These are phyloP conservation scores for Cyclophora albipunctata DNA, from an alignment of 2,888 invertebrate genomes.

Conservation along the genomic window DNA sequence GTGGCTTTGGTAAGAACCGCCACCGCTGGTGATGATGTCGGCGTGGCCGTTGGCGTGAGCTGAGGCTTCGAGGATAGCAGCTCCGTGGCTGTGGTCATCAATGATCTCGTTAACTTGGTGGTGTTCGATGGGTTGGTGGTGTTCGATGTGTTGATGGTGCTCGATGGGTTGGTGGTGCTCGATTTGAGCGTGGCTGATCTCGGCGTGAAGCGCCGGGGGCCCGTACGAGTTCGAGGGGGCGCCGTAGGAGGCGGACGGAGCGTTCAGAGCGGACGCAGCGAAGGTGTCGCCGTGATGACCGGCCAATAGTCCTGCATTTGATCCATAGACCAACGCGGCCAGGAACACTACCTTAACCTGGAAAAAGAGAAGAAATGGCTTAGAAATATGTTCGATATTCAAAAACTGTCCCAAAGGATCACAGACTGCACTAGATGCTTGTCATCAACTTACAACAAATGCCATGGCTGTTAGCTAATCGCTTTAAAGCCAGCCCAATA, in stretches of 20 bases:
- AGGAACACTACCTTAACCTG: constrained; percentile 58
- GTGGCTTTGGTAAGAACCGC: too few species aligned
- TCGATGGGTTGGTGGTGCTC: constrained; percentile 6
- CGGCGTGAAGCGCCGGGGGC: constrained; percentile 21
- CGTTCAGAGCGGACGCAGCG: constrained; percentile 42
- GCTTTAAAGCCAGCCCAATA: constrained; percentile 57
- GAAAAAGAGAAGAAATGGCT: constrained; percentile 30
- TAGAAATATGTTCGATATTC: neutral
- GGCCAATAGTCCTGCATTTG: constrained; percentile 45
- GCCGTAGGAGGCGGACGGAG: constrained; percentile 59
- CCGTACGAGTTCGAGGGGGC: constrained; percentile 52
- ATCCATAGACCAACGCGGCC: constrained; percentile 48
- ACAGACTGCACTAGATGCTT: constrained; percentile 7
- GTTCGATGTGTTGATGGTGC: constrained; percentile 10
- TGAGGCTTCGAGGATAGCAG: constrained; percentile 2
- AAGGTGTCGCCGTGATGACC: constrained; percentile 51
- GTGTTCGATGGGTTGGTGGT: constrained; percentile 4
- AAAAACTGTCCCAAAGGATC: neutral
- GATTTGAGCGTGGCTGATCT: constrained; percentile 6
- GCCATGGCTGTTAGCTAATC: constrained; percentile 74
- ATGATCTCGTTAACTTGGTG: neutral
- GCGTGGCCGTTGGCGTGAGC: constrained; percentile 6
- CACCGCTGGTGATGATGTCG: neutral
- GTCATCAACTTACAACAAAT: constrained; percentile 60
- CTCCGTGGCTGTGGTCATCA: neutral